Conservation (phyloP, 92 coral and sea anemone genomes). For the Paragorgia papillata region DNA sequence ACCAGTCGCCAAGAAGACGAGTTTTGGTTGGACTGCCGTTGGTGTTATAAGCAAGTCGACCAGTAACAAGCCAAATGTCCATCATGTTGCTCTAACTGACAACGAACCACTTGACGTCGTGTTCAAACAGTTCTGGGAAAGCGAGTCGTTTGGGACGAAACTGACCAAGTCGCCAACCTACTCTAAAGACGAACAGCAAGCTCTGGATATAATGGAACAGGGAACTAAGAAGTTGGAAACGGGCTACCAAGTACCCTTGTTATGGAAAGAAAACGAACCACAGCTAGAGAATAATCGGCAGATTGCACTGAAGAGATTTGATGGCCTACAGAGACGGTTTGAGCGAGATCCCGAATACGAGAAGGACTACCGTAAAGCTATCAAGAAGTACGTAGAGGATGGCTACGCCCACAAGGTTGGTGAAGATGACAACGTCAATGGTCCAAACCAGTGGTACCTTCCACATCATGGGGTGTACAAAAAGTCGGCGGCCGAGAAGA, state of each 20-base stretch:
- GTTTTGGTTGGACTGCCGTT: conserved; percentile 32
- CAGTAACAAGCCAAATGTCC: conserved; percentile 6
- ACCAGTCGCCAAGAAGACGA: conserved; percentile 30
- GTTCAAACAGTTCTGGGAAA: conserved; percentile 19
- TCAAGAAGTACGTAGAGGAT: conserved; percentile 46
- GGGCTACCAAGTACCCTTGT: conserved; percentile 54
- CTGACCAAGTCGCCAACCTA: not conserved
- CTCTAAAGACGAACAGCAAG: conserved; percentile 33
- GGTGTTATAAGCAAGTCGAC: not conserved
- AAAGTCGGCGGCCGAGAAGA: conserved; percentile 15
- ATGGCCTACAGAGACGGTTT: conserved; percentile 56
- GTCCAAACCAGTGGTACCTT: conserved; percentile 38
- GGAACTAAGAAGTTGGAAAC: conserved; percentile 37
- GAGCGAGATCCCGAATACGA: conserved; percentile 53
- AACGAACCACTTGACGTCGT: conserved; percentile 13
- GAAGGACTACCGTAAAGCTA: conserved; percentile 58
- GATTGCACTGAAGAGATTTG: conserved; percentile 56
- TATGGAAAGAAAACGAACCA: conserved; percentile 55
- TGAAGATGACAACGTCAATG: conserved; percentile 43
- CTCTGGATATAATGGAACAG: conserved; percentile 48
- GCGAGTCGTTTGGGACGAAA: conserved; percentile 28
- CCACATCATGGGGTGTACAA: conserved; percentile 39
- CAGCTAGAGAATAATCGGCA: conserved; percentile 48
- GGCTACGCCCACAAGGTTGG: conserved; percentile 56
- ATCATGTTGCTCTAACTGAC: conserved; percentile 47